Base-by-base conservation (phyloP, 2,797 vertebrate species). In the Lycodopsis pacificus region DNA sequence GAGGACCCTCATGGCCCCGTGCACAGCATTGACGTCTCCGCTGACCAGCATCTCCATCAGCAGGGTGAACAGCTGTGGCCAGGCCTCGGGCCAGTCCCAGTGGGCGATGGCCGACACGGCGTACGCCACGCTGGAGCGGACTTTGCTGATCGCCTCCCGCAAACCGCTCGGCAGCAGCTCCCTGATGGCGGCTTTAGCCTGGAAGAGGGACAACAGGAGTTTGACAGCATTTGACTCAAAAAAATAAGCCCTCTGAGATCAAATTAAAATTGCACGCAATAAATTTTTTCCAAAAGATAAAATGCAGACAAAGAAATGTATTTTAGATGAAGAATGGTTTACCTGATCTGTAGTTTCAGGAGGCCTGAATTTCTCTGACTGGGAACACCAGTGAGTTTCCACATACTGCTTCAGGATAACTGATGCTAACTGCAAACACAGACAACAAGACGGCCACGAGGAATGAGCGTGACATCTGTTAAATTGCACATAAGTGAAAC, bases 11-110 rank as follows among this genome's bases (percentile, higher is more conserved):
- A 99, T 99, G 91, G 98, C 98, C 17, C 98, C 98, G 0, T 99
- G 98, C 79, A 99, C 98, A 0, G 97, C 98, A 19, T 95, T 98
- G 76, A 99, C 93, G 0, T 99, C 96, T 0, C 98, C 97, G 30
- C 98, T 99, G 89, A 99, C 96, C 93, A 99, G 93, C 98, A 99
- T 99, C 89, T 98, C 98, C 98, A 99, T 99, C 76, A 99, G 96
- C 54, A 99, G 94, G 73, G 91, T 98, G 93, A 99, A 99, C 54
- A 99, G 97, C 87, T 97, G 96, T 0, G 98, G 98, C 98, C 98
- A 99, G 40, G 98, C 98, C 84, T 99, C 98, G 0, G 98, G 98
- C 98, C 98, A 99, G 92, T 99, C 98, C 98, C 98, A 99, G 85
- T 99, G 98, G 20, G 98, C 98, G 19, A 99, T 98, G 65, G 98